These are phyloP conservation scores for Pelvicachromis taeniatus DNA, from an alignment of 2,113 vertebrate species.

Conservation along the genomic window DNA sequence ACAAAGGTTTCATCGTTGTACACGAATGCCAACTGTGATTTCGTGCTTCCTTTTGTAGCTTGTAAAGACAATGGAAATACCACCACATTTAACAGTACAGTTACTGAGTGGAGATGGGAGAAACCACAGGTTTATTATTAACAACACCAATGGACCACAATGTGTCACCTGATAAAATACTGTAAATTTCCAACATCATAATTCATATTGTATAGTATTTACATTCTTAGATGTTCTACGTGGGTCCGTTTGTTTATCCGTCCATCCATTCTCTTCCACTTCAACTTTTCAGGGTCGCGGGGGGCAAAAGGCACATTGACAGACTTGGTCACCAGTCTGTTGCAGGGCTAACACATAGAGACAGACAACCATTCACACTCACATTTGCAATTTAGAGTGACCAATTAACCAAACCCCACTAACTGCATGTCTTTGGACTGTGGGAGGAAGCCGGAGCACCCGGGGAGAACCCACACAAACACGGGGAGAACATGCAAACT, in stretches of 20 bases:
- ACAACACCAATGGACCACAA: background rate
- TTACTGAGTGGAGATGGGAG: background rate
- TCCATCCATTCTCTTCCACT: background rate
- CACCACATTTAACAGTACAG: background rate
- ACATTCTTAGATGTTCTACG: background rate
- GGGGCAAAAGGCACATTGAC: background rate
- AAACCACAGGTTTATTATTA: background rate
- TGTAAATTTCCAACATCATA: background rate
- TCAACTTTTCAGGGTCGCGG: background rate
- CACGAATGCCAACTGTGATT: background rate
- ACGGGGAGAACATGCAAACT: background rate
- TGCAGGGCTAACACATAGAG: background rate
- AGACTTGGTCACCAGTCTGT: background rate
- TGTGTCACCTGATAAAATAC: background rate
- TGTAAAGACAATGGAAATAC: background rate
- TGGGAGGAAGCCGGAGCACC: background rate
- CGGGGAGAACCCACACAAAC: background rate
- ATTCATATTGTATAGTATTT: background rate
- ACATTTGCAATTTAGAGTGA: background rate
- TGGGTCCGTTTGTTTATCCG: background rate
- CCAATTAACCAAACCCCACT: background rate
- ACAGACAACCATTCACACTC: background rate
- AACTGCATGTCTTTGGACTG: background rate
- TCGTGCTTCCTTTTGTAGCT: background rate
- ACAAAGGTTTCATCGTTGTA: background rate